These are phyloP conservation scores for Cyclophora punctaria DNA, from an alignment of 2,888 invertebrate genomes.

Conservation along the genomic window DNA sequence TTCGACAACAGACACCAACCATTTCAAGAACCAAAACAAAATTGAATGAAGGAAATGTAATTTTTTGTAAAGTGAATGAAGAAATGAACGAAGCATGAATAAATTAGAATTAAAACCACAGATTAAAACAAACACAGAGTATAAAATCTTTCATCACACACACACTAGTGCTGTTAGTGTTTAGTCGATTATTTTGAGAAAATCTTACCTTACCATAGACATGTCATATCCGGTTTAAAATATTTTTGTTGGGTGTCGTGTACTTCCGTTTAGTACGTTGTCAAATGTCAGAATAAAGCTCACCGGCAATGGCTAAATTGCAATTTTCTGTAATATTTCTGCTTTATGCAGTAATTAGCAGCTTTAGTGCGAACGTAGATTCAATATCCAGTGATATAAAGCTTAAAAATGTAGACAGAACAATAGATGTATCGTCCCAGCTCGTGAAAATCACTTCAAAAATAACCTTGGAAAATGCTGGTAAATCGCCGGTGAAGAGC, in stretches of 20 bases:
- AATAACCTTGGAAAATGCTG: slow-evolving; percentile 88
- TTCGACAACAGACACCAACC: no score
- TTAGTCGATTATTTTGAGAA: background rate
- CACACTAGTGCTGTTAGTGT: background rate
- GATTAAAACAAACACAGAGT: background rate
- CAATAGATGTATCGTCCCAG: slow-evolving; percentile 91
- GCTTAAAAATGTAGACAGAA: slow-evolving; percentile 88
- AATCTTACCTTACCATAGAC: slow-evolving; percentile 6
- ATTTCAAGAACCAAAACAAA: no score
- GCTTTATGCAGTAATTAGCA: slow-evolving; percentile 38
- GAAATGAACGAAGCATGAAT: background rate
- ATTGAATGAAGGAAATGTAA: background rate
- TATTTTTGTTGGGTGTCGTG: slow-evolving; percentile 44
- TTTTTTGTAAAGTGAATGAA: background rate
- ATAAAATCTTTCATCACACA: background rate
- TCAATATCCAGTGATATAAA: slow-evolving; percentile 75
- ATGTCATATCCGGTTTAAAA: slow-evolving; percentile 24
- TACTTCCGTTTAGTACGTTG: slow-evolving; percentile 60
- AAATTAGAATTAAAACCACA: background rate
- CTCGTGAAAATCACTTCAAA: slow-evolving; percentile 88
- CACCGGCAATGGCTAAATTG: slow-evolving; percentile 62
- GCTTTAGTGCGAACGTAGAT: slow-evolving; percentile 51
- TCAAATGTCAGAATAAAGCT: slow-evolving; percentile 46
- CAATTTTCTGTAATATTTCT: slow-evolving; percentile 48
- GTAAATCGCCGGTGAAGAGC: slow-evolving; percentile 80